Evolutionary conservation across 2,113 vertebrate species (phyloP).

Genomic region (Xenopus laevis): DNA sequence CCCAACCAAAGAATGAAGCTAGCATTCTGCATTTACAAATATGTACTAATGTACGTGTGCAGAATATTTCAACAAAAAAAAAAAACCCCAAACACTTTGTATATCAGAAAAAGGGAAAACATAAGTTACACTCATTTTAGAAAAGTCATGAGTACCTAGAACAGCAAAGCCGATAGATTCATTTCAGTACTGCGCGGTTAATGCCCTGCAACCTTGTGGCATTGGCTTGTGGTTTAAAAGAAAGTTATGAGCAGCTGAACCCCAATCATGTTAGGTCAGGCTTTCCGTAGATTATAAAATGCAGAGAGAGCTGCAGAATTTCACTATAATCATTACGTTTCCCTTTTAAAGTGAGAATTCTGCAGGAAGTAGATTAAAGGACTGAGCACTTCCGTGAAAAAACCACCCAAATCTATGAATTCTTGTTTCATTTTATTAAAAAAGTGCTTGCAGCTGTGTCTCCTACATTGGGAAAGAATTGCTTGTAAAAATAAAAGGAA

Average conservation of each 20-base stretch:
- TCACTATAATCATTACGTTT: conserved; percentile 36
- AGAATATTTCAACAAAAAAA: conserved; percentile 55
- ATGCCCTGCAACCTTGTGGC: conserved; percentile 53
- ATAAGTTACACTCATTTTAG: conserved; percentile 60
- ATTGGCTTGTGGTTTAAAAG: conserved; percentile 54
- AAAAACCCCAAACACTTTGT: conserved; percentile 51
- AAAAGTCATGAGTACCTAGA: conserved; percentile 58
- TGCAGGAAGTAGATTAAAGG: not conserved
- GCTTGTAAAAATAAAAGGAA: conserved; percentile 54
- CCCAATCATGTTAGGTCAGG: conserved; percentile 44
- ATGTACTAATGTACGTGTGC: conserved; percentile 58
- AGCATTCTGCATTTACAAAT: conserved; percentile 59
- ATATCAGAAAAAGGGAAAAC: conserved; percentile 59
- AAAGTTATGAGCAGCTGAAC: conserved; percentile 46
- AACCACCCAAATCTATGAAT: conserved; percentile 41
- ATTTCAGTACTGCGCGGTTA: conserved; percentile 49
- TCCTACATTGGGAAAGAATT: conserved; percentile 58
- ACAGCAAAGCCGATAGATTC: conserved; percentile 31
- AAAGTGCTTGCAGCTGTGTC: conserved; percentile 52
- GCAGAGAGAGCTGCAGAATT: conserved; percentile 37
- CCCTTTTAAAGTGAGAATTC: conserved; percentile 25
- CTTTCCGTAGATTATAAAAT: conserved; percentile 42
- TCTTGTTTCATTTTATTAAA: conserved; percentile 48
- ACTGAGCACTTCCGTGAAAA: conserved; percentile 51
- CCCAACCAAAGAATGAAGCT: conserved; percentile 61